These are phyloP conservation scores for Sanderia malayensis DNA, from an alignment of 30 jellyfish, hydroid and myxozoan genomes.

Conservation along the genomic window DNA sequence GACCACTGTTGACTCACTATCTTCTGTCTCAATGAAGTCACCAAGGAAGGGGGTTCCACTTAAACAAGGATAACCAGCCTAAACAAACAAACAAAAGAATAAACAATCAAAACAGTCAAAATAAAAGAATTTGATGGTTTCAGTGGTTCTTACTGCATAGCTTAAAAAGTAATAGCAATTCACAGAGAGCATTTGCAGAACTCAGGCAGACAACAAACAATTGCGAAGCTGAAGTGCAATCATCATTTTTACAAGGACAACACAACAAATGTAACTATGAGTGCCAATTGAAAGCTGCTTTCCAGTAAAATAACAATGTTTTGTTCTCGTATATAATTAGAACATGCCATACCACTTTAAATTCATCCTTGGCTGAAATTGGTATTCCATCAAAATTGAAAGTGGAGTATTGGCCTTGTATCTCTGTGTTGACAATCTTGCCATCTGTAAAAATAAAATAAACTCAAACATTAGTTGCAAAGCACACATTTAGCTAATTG, in stretches of 20 bases:
- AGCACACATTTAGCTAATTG: no score
- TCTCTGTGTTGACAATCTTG: conserved; percentile 87
- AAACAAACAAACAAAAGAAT: neutral
- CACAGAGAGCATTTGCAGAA: no score
- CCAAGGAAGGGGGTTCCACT: conserved; percentile 75
- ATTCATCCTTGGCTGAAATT: conserved; percentile 84
- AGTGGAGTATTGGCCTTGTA: conserved; percentile 75
- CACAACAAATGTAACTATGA: no score
- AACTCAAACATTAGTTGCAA: no score
- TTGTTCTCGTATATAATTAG: no score
- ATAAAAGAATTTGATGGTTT: neutral
- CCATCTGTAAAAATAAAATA: conserved; percentile 86
- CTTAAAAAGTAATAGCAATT: no score
- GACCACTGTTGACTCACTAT: conserved; percentile 72
- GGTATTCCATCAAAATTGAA: conserved; percentile 98
- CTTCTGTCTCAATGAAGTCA: conserved; percentile 46
- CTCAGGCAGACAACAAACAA: no score
- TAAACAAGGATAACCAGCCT: conserved; percentile 90
- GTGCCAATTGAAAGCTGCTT: no score
- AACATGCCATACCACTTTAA: conserved; percentile 75
- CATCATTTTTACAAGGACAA: no score
- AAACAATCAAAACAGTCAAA: neutral
- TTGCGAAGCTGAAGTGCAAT: no score
- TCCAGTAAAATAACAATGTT: no score
- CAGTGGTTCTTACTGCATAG: neutral